Evolutionary conservation across 2,797 vertebrate species (phyloP), one percentile per base, ranked within the genome.

Genomic region (Rhinella marina): DNA sequence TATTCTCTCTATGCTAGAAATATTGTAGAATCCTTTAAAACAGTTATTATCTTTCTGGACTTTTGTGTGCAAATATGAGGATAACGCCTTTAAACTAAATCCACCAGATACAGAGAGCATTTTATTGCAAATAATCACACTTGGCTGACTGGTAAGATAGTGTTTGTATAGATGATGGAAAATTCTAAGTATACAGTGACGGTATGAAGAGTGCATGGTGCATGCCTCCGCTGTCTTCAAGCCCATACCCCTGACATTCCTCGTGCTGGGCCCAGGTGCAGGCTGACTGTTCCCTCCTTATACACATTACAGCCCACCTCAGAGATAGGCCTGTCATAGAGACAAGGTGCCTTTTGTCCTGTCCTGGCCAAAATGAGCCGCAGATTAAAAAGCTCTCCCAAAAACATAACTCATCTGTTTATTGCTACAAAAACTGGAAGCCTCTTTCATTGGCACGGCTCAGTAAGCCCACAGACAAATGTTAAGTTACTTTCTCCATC

Each of bases 331-430:
- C 88, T 80, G 73, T 83, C 88, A 82, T 41, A 4, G 27, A 84
- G 50, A 89, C 88, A 89, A 89, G 85, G 84, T 89, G 73, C 84
- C 88, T 84, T 83, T 89, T 89, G 88, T 89, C 84, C 64, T 79
- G 19, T 82, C 52, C 54, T 80, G 64, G 80, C 88, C 80, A 89
- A 86, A 77, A 82, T 57, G 81, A 72, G 68, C 72, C 7, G 41
- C 80, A 89, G 85, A 86, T 83, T 83, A 83, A 86, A 82, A 86
- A 59, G 72, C 41, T 83, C 72, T 86, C 75, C 72, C 80, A 82
- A 86, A 89, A 86, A 86, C 72, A 82, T 59, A 89, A 82, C 68
- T 77, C 88, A 89, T 76, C 79, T 77, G 50, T 81, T 88, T 88
- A 88, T 86, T 89, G 84, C 73, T 89, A 82, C 80, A 89, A 83